These are phyloP conservation scores for Neoscelio sp. DNA, from an alignment of 2,888 invertebrate genomes.

Conservation along the genomic window DNA sequence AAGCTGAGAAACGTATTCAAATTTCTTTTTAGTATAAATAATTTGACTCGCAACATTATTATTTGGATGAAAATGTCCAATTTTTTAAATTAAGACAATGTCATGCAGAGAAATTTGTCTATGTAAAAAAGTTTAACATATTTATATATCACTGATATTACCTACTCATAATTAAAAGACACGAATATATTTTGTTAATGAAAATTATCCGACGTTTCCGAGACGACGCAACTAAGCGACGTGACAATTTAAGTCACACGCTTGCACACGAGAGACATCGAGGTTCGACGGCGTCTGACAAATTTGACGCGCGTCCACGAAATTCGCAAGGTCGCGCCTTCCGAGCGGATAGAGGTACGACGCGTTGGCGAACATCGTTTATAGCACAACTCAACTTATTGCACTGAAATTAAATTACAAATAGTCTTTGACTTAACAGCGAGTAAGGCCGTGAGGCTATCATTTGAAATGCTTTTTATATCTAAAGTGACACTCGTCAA, in stretches of 20 bases:
- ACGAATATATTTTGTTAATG: conserved; percentile 10
- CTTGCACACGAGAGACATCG: conserved; percentile 22
- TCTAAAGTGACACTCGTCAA: conserved; percentile 63
- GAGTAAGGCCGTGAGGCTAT: conserved; percentile 70
- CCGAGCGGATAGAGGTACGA: conserved; percentile 25
- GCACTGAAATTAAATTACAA: conserved; percentile 72
- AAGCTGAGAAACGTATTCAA: too few relatives aligned
- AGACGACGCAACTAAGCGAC: conserved; percentile 12
- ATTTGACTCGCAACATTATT: too few relatives aligned
- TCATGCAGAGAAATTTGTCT: too few relatives aligned
- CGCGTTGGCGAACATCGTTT: conserved; percentile 21
- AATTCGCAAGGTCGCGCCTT: conserved; percentile 11
- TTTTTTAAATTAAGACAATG: too few relatives aligned
- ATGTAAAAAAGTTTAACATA: neutral
- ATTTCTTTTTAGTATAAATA: too few relatives aligned
- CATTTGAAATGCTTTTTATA: conserved; percentile 39
- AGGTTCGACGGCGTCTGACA: conserved; percentile 7
- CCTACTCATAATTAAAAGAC: conserved; percentile 10
- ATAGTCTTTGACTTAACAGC: conserved; percentile 73
- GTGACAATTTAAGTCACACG: conserved; percentile 27
- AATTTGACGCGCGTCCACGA: conserved; percentile 7
- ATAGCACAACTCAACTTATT: conserved; percentile 69
- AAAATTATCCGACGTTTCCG: conserved; percentile 12
- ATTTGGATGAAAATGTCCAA: neutral
- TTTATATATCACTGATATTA: conserved; percentile 20